These are phyloP conservation scores for Tragelaphus strepsiceros DNA, from an alignment of 2,113 vertebrate species.

Conservation along the genomic window DNA sequence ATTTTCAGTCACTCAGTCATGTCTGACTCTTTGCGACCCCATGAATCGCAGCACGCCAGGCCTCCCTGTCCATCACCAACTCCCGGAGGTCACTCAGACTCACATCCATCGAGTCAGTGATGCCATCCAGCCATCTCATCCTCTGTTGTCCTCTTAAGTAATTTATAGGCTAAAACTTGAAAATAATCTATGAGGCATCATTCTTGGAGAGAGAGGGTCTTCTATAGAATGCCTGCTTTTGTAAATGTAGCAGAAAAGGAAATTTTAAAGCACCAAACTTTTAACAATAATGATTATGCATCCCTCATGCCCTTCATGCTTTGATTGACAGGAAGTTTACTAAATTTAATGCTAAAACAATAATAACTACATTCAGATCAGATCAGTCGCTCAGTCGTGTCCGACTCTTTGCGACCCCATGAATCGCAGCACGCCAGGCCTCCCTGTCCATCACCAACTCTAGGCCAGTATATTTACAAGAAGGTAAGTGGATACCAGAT, in stretches of 20 bases:
- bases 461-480: background rate
- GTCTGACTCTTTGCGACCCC: too few relatives aligned
- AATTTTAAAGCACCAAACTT: background rate
- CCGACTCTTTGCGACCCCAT: too few relatives aligned
- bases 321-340: background rate
- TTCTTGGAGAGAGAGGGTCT: background rate
- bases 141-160: background rate
- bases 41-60: too few relatives aligned
- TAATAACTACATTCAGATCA: background rate
- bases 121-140: too few relatives aligned
- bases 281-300: background rate
- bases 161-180: background rate
- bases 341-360: slow-evolving; percentile 12
- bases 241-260: background rate
- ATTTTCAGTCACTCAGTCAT: background rate
- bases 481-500: background rate
- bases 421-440: too few relatives aligned
- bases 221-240: background rate
- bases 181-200: background rate
- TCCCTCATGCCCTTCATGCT: background rate
- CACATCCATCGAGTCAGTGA: too few relatives aligned
- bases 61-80: too few relatives aligned
- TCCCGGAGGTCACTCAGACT: too few relatives aligned
- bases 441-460: too few relatives aligned
- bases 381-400: too few relatives aligned